A percentile compares a stretch with the other conserved stretches of the same genome.
phyloP scores from a whole-genome alignment of 2,888 invertebrate genomes.

The Platycheirus albimanus region DNA sequence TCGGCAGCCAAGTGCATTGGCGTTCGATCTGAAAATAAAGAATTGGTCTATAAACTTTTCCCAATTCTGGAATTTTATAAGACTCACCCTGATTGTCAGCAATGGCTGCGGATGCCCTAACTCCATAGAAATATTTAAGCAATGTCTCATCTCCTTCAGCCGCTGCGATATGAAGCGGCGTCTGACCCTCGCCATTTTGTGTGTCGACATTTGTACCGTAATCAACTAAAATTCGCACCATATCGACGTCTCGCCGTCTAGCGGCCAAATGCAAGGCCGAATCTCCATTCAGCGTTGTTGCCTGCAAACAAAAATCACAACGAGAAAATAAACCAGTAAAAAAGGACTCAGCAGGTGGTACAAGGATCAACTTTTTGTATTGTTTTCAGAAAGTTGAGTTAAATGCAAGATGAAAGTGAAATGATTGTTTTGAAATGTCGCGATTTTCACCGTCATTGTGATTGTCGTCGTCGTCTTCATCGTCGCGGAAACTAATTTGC shows the following conservation, averaged over 20 bases:
- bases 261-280: conserved; percentile 97
- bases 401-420: conserved; percentile 60
- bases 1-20: conserved; percentile 99
- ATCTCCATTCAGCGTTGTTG: conserved; percentile 93
- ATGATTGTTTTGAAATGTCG: conserved; percentile 19
- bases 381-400: too few relatives aligned
- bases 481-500: conserved; percentile 54
- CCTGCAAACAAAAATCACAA: conserved; percentile 83
- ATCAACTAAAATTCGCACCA: conserved; percentile 95
- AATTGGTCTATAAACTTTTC: neutral
- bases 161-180: conserved; percentile 97
- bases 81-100: conserved; percentile 93
- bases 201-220: conserved; percentile 96
- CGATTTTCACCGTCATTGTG: conserved; percentile 12
- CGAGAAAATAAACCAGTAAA: too few relatives aligned
- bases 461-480: too few relatives aligned
- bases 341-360: too few relatives aligned
- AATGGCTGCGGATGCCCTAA: conserved; percentile 96
- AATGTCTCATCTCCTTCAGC: conserved; percentile 97
- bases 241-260: conserved; percentile 95
- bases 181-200: conserved; percentile 97
- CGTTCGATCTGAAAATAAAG: conserved; percentile 89
- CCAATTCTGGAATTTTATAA: neutral
- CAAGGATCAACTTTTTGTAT: too few relatives aligned
- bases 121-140: conserved; percentile 97